These are phyloP conservation scores for Plectrocnemia conspersa DNA, from an alignment of 1,140 invertebrate species.

Conservation along the genomic window DNA sequence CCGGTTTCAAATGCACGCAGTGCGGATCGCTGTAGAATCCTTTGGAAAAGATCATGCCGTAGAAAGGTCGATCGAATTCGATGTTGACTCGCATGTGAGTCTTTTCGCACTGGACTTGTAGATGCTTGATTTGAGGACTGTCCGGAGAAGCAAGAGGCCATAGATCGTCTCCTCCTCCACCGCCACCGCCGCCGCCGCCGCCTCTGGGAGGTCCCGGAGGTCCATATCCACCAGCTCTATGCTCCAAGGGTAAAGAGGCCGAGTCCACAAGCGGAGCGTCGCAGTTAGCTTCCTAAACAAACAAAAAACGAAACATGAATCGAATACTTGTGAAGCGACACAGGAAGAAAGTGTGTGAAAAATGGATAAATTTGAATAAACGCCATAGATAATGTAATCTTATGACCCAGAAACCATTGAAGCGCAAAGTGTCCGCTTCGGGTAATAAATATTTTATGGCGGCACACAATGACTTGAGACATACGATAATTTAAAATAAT, in stretches of 20 bases:
- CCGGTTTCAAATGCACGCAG: conserved; percentile 86
- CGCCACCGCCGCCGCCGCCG: conserved; percentile 40
- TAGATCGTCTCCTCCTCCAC: conserved; percentile 70
- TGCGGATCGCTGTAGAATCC: conserved; percentile 86
- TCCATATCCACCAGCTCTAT: conserved; percentile 66
- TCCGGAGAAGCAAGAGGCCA: conserved; percentile 80
- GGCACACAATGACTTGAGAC: too few species aligned
- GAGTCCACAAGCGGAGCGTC: conserved; percentile 72
- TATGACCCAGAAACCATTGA: conserved; percentile 8
- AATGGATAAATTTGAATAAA: neutral
- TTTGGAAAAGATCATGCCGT: conserved; percentile 94
- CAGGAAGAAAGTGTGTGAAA: neutral
- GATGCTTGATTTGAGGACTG: conserved; percentile 84
- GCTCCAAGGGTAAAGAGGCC: conserved; percentile 72
- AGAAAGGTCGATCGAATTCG: conserved; percentile 91
- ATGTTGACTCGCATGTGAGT: conserved; percentile 93
- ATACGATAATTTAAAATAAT: too few species aligned
- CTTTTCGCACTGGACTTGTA: conserved; percentile 94
- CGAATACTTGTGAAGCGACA: neutral
- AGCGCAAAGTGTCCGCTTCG: conserved; percentile 10
- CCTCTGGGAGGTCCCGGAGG: conserved; percentile 59
- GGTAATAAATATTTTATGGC: too few species aligned
- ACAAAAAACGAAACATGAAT: conserved; percentile 36
- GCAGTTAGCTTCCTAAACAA: conserved; percentile 63
- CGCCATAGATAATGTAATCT: conserved; percentile 15